Conservation (phyloP, 2,113 vertebrate species). For the Etheostoma spectabile region DNA sequence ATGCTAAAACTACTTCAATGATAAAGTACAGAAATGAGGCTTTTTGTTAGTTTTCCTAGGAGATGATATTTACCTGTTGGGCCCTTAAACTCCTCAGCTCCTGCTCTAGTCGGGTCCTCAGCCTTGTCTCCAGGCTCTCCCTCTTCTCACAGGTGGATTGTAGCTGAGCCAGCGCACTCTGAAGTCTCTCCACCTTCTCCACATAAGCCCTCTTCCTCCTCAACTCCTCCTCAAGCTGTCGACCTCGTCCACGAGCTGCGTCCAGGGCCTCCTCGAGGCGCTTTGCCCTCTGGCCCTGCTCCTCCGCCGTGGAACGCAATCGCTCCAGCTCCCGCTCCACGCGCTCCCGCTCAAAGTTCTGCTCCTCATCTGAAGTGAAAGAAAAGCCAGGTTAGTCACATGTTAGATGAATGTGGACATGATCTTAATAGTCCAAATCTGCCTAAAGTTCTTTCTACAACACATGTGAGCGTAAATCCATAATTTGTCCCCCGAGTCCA, state of each 20-base stretch:
- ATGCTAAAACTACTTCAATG: too few species aligned
- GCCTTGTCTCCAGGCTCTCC: conserved; percentile 92
- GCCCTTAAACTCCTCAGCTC: conserved; percentile 95
- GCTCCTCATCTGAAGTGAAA: conserved; percentile 88
- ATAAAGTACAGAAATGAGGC: background rate
- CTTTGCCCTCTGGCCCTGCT: conserved; percentile 90
- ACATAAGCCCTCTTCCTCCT: conserved; percentile 94
- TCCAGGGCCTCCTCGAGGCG: conserved; percentile 93
- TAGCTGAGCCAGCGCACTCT: conserved; percentile 94
- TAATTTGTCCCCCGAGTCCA: conserved; percentile 26
- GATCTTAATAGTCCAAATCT: conserved; percentile 2
- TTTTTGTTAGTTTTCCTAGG: background rate
- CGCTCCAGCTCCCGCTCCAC: conserved; percentile 89
- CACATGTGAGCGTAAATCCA: background rate
- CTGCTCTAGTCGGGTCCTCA: conserved; percentile 95
- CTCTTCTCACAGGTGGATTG: conserved; percentile 98
- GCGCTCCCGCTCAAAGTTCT: conserved; percentile 92
- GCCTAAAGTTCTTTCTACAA: background rate
- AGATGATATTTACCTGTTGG: conserved; percentile 88
- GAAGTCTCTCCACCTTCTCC: conserved; percentile 96
- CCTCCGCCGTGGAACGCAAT: conserved; percentile 88
- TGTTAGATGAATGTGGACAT: background rate
- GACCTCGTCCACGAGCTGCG: conserved; percentile 87
- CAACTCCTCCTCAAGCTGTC: conserved; percentile 92
- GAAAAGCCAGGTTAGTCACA: background rate